Percentiles rank a stretch among this genome's conserved stretches.
Evolutionary conservation across 2,797 vertebrate genomes (phyloP).

Genomic region (Morelia viridis): DNA sequence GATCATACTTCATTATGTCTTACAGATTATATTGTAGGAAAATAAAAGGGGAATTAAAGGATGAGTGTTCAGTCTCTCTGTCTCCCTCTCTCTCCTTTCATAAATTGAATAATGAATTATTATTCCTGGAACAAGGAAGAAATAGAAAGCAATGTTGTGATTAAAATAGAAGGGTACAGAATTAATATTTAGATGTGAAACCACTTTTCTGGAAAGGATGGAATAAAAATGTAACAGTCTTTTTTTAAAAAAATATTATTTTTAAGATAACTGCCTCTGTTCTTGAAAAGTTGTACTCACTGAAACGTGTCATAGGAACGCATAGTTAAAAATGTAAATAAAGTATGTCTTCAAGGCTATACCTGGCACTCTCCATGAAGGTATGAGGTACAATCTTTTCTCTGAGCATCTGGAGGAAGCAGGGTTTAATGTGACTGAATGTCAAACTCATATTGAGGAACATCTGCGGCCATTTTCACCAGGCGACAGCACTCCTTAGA

Average conservation of each 20-base stretch:
- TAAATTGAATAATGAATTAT: conserved; percentile 32
- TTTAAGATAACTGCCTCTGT: neutral
- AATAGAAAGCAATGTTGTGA: conserved; percentile 11
- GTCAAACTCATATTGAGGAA: neutral
- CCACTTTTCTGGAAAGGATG: neutral
- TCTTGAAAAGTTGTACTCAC: neutral
- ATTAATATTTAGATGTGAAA: conserved; percentile 25
- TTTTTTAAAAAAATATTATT: too few species aligned
- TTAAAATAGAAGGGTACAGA: conserved; percentile 25
- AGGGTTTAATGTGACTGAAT: neutral
- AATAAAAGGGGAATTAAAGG: neutral
- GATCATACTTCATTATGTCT: neutral
- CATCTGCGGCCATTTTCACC: neutral
- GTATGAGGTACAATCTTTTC: neutral
- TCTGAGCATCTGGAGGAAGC: neutral
- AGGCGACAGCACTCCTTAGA: neutral
- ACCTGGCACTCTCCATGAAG: neutral
- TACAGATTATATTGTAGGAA: neutral
- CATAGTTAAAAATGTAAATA: neutral
- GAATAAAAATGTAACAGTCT: neutral
- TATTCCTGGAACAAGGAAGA: conserved; percentile 22
- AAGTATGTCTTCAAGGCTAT: neutral
- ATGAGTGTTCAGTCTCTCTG: neutral
- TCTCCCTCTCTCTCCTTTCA: neutral
- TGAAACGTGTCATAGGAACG: neutral